Conservation (phyloP, 1,140 invertebrate genomes). For the Drosophila bipectinata region DNA sequence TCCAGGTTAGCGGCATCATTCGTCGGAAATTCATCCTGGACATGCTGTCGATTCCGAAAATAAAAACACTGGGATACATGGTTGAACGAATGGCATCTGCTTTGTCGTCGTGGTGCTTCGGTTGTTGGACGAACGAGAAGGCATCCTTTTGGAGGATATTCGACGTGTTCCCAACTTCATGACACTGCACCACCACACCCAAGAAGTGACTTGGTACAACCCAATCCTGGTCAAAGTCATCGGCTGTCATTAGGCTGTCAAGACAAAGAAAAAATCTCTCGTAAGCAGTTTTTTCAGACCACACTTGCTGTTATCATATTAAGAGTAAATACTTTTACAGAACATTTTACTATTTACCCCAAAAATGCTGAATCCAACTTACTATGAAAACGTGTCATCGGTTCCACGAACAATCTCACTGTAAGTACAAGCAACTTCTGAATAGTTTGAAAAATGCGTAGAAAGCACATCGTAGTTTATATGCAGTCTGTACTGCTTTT, state of each 20-base stretch:
- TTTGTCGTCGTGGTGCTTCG: constrained; percentile 17
- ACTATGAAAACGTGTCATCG: constrained; percentile 9
- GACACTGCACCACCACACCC: constrained; percentile 37
- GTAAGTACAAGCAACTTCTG: constrained; percentile 18
- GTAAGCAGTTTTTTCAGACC: too few species aligned
- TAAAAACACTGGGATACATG: constrained; percentile 27
- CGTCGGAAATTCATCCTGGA: constrained; percentile 52
- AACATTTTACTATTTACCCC: too few species aligned
- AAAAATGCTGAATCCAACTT: not conserved
- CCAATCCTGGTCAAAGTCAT: constrained; percentile 10
- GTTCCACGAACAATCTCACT: not conserved
- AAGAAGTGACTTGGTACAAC: constrained; percentile 21
- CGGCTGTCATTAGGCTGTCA: not conserved
- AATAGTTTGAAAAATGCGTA: constrained; percentile 21
- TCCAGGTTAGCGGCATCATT: constrained; percentile 36
- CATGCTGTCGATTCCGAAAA: constrained; percentile 42
- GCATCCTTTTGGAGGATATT: constrained; percentile 45
- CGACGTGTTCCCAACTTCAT: not conserved
- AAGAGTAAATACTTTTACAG: too few species aligned
- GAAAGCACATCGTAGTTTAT: constrained; percentile 62
- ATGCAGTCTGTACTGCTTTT: constrained; percentile 56
- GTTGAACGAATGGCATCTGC: constrained; percentile 57
- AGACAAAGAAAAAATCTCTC: too few species aligned
- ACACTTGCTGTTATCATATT: too few species aligned
- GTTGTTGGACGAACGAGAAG: constrained; percentile 47